Evolutionary conservation across 2,888 invertebrate genomes (phyloP), one percentile per base, ranked within the genome.

Genomic region (Meghimatium bilineatum): DNA sequence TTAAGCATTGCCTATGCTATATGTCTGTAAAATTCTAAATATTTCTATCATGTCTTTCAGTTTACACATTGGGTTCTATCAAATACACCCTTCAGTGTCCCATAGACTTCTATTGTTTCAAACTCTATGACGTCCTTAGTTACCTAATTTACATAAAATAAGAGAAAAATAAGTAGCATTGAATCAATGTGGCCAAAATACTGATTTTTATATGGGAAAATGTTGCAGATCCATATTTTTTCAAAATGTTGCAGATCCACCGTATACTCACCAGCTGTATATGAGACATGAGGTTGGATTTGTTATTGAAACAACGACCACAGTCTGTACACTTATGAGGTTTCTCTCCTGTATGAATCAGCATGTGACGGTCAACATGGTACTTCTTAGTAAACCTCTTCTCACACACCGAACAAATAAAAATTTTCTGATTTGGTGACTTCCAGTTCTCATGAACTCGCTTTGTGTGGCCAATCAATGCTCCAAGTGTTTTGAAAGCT

Each of bases 311-410:
- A 83, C 91, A 91, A 49, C 92, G 87, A 20, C 92, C 92, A 88
- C 92, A 92, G 86, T 92, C 92, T 26, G 90, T 89, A 87, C 92
- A 92, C 85, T 92, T 92, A 82, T 92, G 92, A 23, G 91, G 91
- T 86, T 91, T 91, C 87, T 91, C 91, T 38, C 92, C 91, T 8
- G 92, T 92, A 85, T 92, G 92, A 69, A 92, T 91, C 80, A 91
- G 85, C 91, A 92, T 92, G 86, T 92, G 91, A 2, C 92, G 85
- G 83, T 92, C 91, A 38, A 92, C 91, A 74, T 92, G 92, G 87
- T 91, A 92, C 85, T 92, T 92, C 89, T 92, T 92, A n/a, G 91
- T 91, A 86, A 92, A 92, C 29, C 91, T 85, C 86, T 92, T 92
- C 86, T 92, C 91, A 84, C 92, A 92, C n/a, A 91, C 92, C 10